Conservation (phyloP, 2,113 vertebrate genomes). For the Hyla sarda region DNA sequence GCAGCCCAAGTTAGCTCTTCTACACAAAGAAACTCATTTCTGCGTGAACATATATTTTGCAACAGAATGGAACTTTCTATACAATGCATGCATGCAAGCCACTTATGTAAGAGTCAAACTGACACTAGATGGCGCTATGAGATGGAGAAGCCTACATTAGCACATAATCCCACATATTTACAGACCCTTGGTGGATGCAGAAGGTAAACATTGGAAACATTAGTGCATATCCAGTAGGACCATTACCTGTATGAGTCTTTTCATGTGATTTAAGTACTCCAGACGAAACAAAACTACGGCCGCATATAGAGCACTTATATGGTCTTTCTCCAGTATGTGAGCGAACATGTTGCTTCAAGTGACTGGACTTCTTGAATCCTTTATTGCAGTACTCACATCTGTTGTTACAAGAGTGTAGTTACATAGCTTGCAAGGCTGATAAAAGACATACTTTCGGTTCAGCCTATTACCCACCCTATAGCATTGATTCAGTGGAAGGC, state of each 20-base stretch:
- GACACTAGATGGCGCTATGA: neutral
- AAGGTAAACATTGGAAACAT: neutral
- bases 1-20: no score
- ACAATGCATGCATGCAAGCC: neutral
- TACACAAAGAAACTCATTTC: no score
- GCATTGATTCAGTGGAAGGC: no score
- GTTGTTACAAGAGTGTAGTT: constrained; percentile 37
- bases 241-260: constrained; percentile 95
- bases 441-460: no score
- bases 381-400: constrained; percentile 94
- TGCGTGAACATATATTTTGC: no score
- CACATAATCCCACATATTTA: neutral
- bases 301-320: constrained; percentile 90
- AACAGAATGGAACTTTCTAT: no score
- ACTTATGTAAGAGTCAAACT: neutral
- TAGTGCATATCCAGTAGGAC: neutral
- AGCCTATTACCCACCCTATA: no score
- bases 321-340: constrained; percentile 98
- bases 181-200: neutral
- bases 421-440: no score
- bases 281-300: constrained; percentile 90
- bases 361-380: constrained; percentile 97
- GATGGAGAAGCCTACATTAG: neutral
- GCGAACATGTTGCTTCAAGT: constrained; percentile 94
- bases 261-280: constrained; percentile 96